Percentiles rank a stretch among this genome's conserved stretches.
phyloP scores from a whole-genome alignment of 2,797 vertebrate species.

The Euphonia xanthogaster region DNA sequence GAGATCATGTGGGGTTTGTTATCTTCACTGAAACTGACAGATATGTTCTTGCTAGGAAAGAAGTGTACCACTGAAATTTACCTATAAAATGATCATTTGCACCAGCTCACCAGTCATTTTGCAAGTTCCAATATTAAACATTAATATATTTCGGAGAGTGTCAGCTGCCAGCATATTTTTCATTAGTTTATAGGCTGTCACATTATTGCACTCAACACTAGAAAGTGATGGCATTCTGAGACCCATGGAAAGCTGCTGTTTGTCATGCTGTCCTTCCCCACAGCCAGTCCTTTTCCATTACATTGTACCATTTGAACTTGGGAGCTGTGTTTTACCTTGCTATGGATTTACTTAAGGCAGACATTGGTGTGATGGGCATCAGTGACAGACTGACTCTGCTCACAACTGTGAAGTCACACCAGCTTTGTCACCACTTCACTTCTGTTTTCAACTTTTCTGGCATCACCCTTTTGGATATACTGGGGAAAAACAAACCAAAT shows the following conservation, averaged over 20 bases:
- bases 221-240: background rate
- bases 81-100: background rate
- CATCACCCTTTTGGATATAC: background rate
- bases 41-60: background rate
- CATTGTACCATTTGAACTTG: background rate
- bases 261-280: background rate
- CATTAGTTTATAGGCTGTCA: background rate
- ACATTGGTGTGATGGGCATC: background rate
- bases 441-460: background rate
- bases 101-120: background rate
- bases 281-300: background rate
- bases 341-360: background rate
- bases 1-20: background rate
- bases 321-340: background rate
- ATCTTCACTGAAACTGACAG: background rate
- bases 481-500: background rate
- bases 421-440: background rate
- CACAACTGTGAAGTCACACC: background rate
- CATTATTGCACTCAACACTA: background rate
- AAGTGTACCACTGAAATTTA: background rate
- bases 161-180: background rate
- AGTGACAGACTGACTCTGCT: background rate
- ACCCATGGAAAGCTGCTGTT: background rate
- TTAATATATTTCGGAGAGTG: background rate
- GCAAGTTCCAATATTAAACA: background rate